Evolutionary conservation across 2,888 invertebrate genomes (phyloP).

Genomic region (Latheticus oryzae): DNA sequence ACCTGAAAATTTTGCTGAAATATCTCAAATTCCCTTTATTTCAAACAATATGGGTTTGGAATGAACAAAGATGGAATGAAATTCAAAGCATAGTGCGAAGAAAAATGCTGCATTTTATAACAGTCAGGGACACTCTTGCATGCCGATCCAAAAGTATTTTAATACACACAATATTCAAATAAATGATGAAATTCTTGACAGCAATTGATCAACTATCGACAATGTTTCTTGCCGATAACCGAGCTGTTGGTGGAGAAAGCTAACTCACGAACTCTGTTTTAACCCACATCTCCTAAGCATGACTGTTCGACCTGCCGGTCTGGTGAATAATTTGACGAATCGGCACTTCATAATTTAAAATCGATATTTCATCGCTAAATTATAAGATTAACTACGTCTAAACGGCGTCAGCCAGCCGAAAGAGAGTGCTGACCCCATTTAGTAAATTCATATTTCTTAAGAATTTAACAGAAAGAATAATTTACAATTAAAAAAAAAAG

Average conservation of each 20-base stretch:
- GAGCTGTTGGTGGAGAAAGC: conserved; percentile 39
- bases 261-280: conserved; percentile 42
- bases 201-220: conserved; percentile 51
- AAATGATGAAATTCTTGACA: conserved; percentile 45
- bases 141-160: conserved; percentile 40
- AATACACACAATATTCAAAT: conserved; percentile 32
- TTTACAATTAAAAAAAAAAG: no score
- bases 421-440: conserved; percentile 1
- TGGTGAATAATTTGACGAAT: conserved; percentile 38
- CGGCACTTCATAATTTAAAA: conserved; percentile 34
- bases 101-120: conserved; percentile 16
- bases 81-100: conserved; percentile 11
- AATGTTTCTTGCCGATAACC: conserved; percentile 36
- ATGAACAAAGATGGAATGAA: conserved; percentile 17
- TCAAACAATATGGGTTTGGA: conserved; percentile 21
- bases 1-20: conserved; percentile 32
- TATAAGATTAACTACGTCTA: conserved; percentile 10
- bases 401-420: conserved; percentile 3
- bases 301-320: conserved; percentile 36
- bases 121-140: conserved; percentile 26
- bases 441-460: no score
- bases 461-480: no score
- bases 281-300: conserved; percentile 38
- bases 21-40: conserved; percentile 33
- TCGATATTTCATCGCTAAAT: conserved; percentile 37